Base-by-base conservation (phyloP, 2,888 invertebrate genomes). In the Pammene aurita region DNA sequence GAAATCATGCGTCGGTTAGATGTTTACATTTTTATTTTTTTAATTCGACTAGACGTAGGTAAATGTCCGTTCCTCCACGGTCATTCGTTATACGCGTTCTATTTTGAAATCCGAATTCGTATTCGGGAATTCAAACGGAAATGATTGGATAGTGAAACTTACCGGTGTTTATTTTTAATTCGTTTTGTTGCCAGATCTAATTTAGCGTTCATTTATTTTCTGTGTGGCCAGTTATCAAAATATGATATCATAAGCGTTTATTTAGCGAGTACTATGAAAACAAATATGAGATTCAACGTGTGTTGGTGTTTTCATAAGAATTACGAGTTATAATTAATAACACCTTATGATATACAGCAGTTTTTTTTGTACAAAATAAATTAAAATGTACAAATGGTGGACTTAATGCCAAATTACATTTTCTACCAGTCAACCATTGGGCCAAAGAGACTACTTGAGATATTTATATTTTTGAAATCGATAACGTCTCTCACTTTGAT, bases 81-180 rank as follows among this genome's bases (percentile, higher is more conserved):
- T 58, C 63, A 68, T 68, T 71, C 73, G 73, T 74, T 73, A 73
- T 75, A 74, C 75, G 72, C 63, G 73, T 76, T 80, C 79, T 86
- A 84, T 84, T 86, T 83, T 79, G 66, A 80, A 73, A 63, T 75
- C 73, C 70, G 68, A 74, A 74, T 74, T 72, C 72, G 73, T 73
- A 71, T 70, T 66, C 62, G 14, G 65, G 69, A 68, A 69, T 61
- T 69, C 73, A 75, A 73, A 72, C 85, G 86, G 84, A 87, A 83
- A 83, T 85, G 80, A 82, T 83, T 77, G 80, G 77, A 78, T 81
- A 79, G 81, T 83, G 78, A 75, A 77, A 74, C 71, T 73, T 73
- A 73, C 71, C 68, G 72, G 73, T 74, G 72, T 70, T 72, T 73
- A 74, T 74, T 75, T 71, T 70, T 67, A 67, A 66, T 63, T 63